These are phyloP conservation scores for Tetropium fuscum DNA, from an alignment of 2,888 invertebrate species.

Conservation along the genomic window DNA sequence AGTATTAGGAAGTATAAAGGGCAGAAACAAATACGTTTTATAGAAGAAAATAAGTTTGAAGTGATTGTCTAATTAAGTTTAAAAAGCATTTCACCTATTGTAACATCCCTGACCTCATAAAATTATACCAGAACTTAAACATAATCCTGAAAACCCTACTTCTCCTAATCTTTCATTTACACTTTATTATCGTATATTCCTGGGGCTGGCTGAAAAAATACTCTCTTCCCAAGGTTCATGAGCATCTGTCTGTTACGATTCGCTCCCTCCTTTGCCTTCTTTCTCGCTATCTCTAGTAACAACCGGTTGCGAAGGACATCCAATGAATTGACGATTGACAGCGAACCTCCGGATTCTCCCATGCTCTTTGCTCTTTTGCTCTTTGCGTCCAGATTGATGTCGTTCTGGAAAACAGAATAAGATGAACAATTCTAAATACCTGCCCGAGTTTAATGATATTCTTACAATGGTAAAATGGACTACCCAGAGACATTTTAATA, in stretches of 20 bases:
- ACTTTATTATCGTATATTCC: slow-evolving; percentile 49
- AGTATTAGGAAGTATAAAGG: too few species aligned
- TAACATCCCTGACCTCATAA: slow-evolving; percentile 16
- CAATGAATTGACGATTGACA: slow-evolving; percentile 89
- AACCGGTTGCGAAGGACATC: slow-evolving; percentile 87
- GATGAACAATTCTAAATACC: too few species aligned
- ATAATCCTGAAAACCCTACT: too few species aligned
- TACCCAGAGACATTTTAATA: too few species aligned
- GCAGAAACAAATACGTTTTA: too few species aligned
- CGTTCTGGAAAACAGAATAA: slow-evolving; percentile 36
- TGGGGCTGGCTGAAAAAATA: slow-evolving; percentile 46
- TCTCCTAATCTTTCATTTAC: too few species aligned
- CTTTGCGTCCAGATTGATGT: slow-evolving; percentile 28
- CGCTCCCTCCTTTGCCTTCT: slow-evolving; percentile 82
- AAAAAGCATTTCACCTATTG: not conserved
- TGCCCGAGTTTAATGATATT: too few species aligned
- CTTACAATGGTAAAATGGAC: too few species aligned
- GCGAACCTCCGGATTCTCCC: slow-evolving; percentile 55
- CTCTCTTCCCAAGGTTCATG: slow-evolving; percentile 82
- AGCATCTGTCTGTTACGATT: slow-evolving; percentile 81
- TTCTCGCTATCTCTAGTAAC: slow-evolving; percentile 83
- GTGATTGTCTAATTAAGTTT: too few species aligned
- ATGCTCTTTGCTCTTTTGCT: slow-evolving; percentile 45
- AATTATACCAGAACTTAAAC: too few species aligned
- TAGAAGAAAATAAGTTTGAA: too few species aligned